Percentiles rank a stretch among this genome's conserved stretches.
phyloP scores from a whole-genome alignment of 1,140 invertebrate genomes.

The Lamellibrachia luymesi region DNA sequence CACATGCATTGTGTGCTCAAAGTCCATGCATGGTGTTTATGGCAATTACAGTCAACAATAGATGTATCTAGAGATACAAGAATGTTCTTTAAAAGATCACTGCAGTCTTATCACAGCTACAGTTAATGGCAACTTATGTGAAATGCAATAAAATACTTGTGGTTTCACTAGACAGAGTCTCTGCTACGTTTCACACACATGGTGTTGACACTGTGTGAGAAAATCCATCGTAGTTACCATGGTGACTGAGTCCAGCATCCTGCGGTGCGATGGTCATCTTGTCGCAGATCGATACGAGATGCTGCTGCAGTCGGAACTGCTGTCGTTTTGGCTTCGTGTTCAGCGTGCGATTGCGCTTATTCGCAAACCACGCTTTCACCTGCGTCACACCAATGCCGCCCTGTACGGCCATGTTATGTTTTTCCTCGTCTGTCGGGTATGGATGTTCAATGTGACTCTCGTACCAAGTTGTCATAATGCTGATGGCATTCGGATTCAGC shows the following conservation, averaged over 20 bases:
- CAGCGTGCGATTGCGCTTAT: slow-evolving; percentile 43
- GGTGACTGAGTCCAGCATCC: background rate
- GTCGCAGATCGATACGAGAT: background rate
- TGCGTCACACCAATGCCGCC: slow-evolving; percentile 43
- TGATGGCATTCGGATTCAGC: slow-evolving; percentile 38
- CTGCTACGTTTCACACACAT: background rate
- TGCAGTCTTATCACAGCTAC: background rate
- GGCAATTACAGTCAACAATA: background rate
- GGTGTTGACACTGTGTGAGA: background rate
- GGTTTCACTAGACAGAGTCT: background rate
- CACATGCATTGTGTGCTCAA: background rate
- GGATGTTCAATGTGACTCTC: slow-evolving; percentile 43
- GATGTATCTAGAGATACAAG: background rate
- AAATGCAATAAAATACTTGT: background rate
- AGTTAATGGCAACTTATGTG: background rate
- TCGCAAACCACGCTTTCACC: slow-evolving; percentile 55
- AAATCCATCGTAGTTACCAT: background rate
- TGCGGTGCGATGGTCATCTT: background rate
- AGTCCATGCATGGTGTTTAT: too few relatives aligned
- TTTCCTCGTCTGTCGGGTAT: slow-evolving; percentile 48
- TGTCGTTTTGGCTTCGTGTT: slow-evolving; percentile 17
- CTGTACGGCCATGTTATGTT: slow-evolving; percentile 38
- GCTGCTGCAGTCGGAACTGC: slow-evolving; percentile 1
- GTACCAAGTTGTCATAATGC: slow-evolving; percentile 48
- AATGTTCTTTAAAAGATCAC: background rate